Evolutionary conservation across 2,113 vertebrate species (phyloP).

Genomic region (Neotragus pygmaeus): DNA sequence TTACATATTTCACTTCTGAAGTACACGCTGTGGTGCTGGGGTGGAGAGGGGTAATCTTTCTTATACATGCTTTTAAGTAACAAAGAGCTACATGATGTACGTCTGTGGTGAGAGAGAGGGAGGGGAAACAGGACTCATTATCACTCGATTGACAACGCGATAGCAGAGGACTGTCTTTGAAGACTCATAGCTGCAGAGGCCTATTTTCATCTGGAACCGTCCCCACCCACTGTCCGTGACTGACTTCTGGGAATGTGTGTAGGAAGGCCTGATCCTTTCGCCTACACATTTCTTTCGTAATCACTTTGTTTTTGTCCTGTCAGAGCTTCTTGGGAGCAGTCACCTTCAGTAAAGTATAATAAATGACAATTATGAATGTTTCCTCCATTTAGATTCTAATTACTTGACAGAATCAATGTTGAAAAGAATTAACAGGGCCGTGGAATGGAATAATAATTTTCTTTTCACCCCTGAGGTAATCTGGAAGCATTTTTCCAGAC

Average conservation of each 20-base stretch:
- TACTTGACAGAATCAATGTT: conserved; percentile 50
- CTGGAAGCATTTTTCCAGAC: conserved; percentile 62
- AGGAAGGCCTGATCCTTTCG: background rate
- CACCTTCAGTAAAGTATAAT: background rate
- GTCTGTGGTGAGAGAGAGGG: conserved; percentile 36
- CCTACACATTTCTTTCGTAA: background rate
- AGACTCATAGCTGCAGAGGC: background rate
- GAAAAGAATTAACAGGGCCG: conserved; percentile 59
- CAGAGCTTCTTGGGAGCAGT: conserved; percentile 12
- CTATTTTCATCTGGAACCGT: conserved; percentile 32
- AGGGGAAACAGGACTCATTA: background rate
- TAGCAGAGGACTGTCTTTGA: conserved; percentile 30
- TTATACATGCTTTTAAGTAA: conserved; percentile 41
- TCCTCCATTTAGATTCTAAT: conserved; percentile 55
- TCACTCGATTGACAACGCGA: background rate
- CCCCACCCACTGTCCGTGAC: background rate
- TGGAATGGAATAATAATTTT: conserved; percentile 67
- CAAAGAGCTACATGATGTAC: background rate
- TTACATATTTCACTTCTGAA: conserved; percentile 37
- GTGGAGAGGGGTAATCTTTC: background rate
- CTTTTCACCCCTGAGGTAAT: conserved; percentile 50
- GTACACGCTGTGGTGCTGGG: conserved; percentile 12
- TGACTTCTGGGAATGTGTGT: background rate
- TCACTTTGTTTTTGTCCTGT: background rate
- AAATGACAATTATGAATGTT: conserved; percentile 50